Evolutionary conservation across 2,888 invertebrate species (phyloP).

Genomic region (Ptilodon capucinus): DNA sequence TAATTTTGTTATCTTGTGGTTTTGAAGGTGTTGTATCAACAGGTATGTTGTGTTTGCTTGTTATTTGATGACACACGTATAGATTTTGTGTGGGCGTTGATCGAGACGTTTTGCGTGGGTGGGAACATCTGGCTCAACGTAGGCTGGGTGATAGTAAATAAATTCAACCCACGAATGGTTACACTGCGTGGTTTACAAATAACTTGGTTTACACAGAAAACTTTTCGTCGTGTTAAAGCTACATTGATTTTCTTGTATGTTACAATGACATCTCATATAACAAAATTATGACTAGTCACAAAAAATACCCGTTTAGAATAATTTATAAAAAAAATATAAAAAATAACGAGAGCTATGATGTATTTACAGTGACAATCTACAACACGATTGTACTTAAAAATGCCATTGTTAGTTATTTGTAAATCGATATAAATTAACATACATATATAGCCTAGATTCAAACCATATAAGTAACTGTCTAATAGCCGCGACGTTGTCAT

Average conservation of each 20-base stretch:
- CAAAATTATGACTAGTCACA: too few relatives aligned
- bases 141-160: constrained; percentile 55
- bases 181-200: constrained; percentile 18
- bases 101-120: constrained; percentile 68
- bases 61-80: constrained; percentile 41
- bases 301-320: too few relatives aligned
- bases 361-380: too few relatives aligned
- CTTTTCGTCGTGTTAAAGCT: not conserved
- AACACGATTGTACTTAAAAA: too few relatives aligned
- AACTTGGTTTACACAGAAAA: constrained; percentile 4
- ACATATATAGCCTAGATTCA: too few relatives aligned
- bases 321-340: too few relatives aligned
- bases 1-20: constrained; percentile 34
- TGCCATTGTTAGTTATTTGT: too few relatives aligned
- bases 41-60: constrained; percentile 60
- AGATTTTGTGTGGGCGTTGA: constrained; percentile 65
- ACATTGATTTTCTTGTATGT: not conserved
- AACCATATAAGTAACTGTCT: too few relatives aligned
- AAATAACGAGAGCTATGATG: too few relatives aligned
- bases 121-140: constrained; percentile 58
- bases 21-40: constrained; percentile 54
- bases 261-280: too few relatives aligned
- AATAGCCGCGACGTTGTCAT: too few relatives aligned
- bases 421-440: too few relatives aligned
- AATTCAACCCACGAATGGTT: constrained; percentile 35